Conservation (phyloP, 2,113 vertebrate genomes). For the Myrmecobius fasciatus region DNA sequence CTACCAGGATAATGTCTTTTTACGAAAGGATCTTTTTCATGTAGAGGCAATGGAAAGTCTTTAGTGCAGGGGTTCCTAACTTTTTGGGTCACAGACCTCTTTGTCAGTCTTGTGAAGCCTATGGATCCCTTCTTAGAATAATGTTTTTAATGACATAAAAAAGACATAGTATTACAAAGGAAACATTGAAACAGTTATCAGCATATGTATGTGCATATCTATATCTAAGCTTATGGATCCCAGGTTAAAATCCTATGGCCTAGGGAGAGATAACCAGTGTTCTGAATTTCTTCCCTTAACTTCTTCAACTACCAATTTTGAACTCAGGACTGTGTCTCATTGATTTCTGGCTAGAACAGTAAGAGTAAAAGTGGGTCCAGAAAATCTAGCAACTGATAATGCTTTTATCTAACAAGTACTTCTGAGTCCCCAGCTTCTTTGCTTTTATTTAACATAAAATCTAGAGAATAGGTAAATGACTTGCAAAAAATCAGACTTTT, state of each 20-base stretch:
- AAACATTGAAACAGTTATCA: background rate
- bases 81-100: background rate
- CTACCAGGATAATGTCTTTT: background rate
- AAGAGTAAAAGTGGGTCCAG: background rate
- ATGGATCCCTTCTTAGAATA: background rate
- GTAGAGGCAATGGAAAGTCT: background rate
- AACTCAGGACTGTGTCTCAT: background rate
- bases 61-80: background rate
- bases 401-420: background rate
- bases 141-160: background rate
- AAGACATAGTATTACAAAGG: background rate
- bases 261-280: background rate
- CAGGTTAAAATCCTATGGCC: background rate
- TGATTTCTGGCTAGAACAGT: background rate
- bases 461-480: background rate
- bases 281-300: background rate
- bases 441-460: background rate
- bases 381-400: background rate
- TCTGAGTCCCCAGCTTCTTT: background rate
- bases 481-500: conserved; percentile 2
- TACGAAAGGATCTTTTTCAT: background rate
- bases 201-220: no score
- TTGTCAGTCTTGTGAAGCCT: background rate
- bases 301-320: background rate
- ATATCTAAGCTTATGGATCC: background rate